Base-by-base conservation (phyloP, 2,113 vertebrate species). In the Eretmochelys imbricata region DNA sequence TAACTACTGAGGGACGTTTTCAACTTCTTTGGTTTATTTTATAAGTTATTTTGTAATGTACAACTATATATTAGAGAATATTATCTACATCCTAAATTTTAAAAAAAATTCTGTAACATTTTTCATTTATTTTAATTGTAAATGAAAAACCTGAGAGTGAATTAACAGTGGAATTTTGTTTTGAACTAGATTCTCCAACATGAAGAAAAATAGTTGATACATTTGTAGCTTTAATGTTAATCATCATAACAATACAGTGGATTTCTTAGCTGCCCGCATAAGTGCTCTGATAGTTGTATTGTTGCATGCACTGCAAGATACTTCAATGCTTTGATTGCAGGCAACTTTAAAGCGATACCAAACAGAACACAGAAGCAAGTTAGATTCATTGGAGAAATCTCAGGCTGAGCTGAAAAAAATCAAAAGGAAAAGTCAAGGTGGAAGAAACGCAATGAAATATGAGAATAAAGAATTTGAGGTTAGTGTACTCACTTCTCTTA, bases 301-400 rank as follows among this genome's bases (percentile, higher is more conserved):
- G 69, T 91, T 49, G 86, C 75, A 22, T 55, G 48, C 53, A 29
- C 38, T 19, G 5, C 11, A 76, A 87, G 38, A 46, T 51, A 48
- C 50, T 91, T 25, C 29, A 79, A 87, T 42, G 8, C 79, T 98
- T 93, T 93, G 82, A 24, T 97, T 96, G 25, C 95, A 99, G 99
- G 99, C 99, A 84, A 99, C 99, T 50, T 99, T 99, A 55, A 99
- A 99, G 97, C 98, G 99, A 91, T 99, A 99, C 96, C 99, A 99
- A 97, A 98, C 98, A 0, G 99, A 99, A 95, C 99, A 99, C 97
- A 99, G 98, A 97, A 96, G 97, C 94, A 99, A 99, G 94, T 93
- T 99, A 94, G 99, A 99, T 93, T 99, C 98, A 17, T 97, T 99
- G 97, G 99, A 99, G 93, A 99, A 99, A 90, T 99, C 99, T 5